Percentiles rank a stretch among this genome's conserved stretches.
Evolutionary conservation across 2,888 invertebrate species (phyloP).

Genomic region (Eurytoma californica): DNA sequence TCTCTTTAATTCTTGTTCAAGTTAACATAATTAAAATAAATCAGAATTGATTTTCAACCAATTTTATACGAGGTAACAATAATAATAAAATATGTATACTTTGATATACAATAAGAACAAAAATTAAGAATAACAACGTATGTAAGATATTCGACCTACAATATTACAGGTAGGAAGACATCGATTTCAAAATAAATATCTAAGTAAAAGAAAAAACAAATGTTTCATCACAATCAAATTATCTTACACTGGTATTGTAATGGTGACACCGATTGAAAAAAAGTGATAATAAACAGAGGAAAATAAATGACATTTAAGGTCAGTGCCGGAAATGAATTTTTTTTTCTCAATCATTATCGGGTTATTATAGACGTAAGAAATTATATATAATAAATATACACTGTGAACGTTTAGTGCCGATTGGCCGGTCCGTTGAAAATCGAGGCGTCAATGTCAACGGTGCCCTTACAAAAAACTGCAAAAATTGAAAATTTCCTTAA

Average conservation of each 20-base stretch:
- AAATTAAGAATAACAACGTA: constrained; percentile 26
- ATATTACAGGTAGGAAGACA: constrained; percentile 38
- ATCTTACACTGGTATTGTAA: constrained; percentile 29
- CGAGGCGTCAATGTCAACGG: constrained; percentile 22
- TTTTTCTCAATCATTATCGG: not conserved
- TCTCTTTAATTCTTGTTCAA: not conserved
- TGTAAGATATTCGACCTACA: constrained; percentile 29
- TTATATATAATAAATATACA: constrained; percentile 30
- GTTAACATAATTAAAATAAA: constrained; percentile 20
- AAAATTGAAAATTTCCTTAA: constrained; percentile 53
- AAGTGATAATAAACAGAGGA: not conserved
- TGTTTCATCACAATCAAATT: constrained; percentile 5
- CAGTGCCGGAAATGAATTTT: constrained; percentile 48
- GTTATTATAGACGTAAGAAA: constrained; percentile 4
- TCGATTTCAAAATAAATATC: constrained; percentile 31
- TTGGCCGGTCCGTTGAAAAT: constrained; percentile 23
- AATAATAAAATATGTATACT: constrained; percentile 10
- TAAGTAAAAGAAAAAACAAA: constrained; percentile 3
- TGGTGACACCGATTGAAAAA: constrained; percentile 2
- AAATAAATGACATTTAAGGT: constrained; percentile 47
- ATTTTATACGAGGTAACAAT: constrained; percentile 36
- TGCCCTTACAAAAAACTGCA: constrained; percentile 51
- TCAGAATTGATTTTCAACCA: not conserved
- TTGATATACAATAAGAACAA: constrained; percentile 22
- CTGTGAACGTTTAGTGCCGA: constrained; percentile 33